phyloP scores from a whole-genome alignment of 2,888 invertebrate species.

The Drosophila diplacantha region DNA sequence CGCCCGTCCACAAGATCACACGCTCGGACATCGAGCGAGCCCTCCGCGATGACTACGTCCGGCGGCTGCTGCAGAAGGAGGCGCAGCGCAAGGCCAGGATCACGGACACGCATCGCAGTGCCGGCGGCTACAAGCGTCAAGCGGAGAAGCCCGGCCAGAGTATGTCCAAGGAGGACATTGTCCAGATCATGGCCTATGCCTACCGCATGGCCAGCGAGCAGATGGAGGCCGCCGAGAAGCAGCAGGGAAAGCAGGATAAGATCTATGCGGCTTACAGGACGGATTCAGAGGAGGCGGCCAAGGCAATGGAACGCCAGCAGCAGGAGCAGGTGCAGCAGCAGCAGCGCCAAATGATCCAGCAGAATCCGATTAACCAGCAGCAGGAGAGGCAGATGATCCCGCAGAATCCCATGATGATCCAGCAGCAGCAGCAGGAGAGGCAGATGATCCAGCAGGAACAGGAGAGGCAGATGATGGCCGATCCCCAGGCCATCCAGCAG shows the following conservation, averaged over 20 bases:
- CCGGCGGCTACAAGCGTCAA: constrained; percentile 54
- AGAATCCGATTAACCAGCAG: constrained; percentile 14
- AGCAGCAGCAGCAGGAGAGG: constrained; percentile 9
- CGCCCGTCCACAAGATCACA: constrained; percentile 73
- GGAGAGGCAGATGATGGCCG: not conserved
- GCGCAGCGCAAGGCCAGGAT: constrained; percentile 45
- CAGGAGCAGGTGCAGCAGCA: not conserved
- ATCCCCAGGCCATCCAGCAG: constrained; percentile 4
- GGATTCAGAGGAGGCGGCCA: not conserved
- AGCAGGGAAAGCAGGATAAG: constrained; percentile 39
- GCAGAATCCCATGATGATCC: constrained; percentile 15
- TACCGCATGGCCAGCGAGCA: constrained; percentile 66
- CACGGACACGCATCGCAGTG: not conserved
- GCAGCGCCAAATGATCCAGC: constrained; percentile 1
- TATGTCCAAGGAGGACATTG: constrained; percentile 66
- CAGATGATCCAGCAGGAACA: constrained; percentile 20
- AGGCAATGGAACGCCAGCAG: not conserved
- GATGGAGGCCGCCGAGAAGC: constrained; percentile 35
- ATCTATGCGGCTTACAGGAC: constrained; percentile 43
- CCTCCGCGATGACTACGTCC: constrained; percentile 71
- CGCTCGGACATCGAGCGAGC: constrained; percentile 72
- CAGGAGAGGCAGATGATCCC: constrained; percentile 2
- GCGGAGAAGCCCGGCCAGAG: constrained; percentile 8
- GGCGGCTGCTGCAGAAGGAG: constrained; percentile 64
- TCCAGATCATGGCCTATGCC: constrained; percentile 69